Evolutionary conservation across 2,113 vertebrate genomes (phyloP), one percentile per base, ranked within the genome.

Genomic region (Melanerpes aurifrons): DNA sequence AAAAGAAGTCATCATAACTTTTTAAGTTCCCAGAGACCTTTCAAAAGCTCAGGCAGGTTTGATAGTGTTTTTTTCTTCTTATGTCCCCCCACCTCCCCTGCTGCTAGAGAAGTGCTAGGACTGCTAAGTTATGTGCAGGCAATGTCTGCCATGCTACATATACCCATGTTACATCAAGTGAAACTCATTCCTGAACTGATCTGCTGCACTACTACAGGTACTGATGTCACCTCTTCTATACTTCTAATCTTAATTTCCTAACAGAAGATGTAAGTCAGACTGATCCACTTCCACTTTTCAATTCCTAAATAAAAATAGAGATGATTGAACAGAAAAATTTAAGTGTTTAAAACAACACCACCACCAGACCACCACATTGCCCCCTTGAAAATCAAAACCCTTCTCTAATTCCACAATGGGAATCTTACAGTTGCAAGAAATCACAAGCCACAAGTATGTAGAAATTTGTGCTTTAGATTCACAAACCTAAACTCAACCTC

Each of bases 361-460:
- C 13, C 25, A 32, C 18, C 31, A 77, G 71, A 9, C 4, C 22
- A 17, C 10, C 22, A 5, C n/a, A 35, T 8, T 3, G 1, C 12
- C 11, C 4, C 2, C 4, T 10, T 32, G 26, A 56, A 85, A 85
- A 73, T 10, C 12, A 87, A 89, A 32, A 3, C 12, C 7, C 4
- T 67, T 58, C 26, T 17, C 31, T 25, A 16, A n/a, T 35, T 89
- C 35, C 35, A 13, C 54, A 40, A 0, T 1, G 8, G 7, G 14
- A 77, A 6, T 32, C 57, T 68, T 47, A 35, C 11, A 18, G 9
- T 12, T 68, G 21, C 6, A 71, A 71, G 62, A 53, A 53, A 35
- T 3, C 15, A 24, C 19, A 66, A 19, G 11, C 25, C 1, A 12
- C 11, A 0, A 32, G 14, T 5, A 31, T 0, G 6, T 9, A 53